Conservation (phyloP, 2,113 vertebrate species). For the Albula goreensis region DNA sequence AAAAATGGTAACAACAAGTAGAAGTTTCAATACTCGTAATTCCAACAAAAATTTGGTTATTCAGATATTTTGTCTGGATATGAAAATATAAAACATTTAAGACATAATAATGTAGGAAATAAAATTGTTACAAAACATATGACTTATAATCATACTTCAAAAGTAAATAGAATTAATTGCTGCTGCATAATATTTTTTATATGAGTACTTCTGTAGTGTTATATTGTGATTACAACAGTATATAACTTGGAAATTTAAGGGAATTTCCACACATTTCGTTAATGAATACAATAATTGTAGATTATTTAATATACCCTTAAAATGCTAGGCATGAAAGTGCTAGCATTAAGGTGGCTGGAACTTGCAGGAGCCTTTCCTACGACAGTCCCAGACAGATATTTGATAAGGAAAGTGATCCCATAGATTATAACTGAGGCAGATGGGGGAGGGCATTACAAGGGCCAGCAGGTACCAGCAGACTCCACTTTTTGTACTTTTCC, state of each 20-base stretch:
- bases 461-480: conserved; percentile 52
- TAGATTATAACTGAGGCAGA: neutral
- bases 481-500: conserved; percentile 60
- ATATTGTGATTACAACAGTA: too few relatives aligned
- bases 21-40: neutral
- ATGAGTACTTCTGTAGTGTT: neutral
- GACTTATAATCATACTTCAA: neutral
- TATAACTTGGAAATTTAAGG: too few relatives aligned
- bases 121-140: neutral
- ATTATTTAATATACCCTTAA: neutral
- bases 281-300: too few relatives aligned
- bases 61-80: too few relatives aligned
- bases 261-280: too few relatives aligned
- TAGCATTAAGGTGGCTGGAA: neutral
- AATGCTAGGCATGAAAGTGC: neutral
- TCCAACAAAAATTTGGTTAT: too few relatives aligned
- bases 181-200: neutral
- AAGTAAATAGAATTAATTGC: neutral
- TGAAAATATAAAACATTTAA: neutral
- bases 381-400: neutral
- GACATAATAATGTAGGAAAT: neutral
- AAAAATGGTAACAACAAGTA: neutral
- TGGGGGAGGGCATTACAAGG: neutral
- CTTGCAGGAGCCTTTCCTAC: neutral
- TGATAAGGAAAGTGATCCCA: too few relatives aligned